These are phyloP conservation scores for Butorides virescens DNA, from an alignment of 2,113 vertebrate genomes.

Conservation along the genomic window DNA sequence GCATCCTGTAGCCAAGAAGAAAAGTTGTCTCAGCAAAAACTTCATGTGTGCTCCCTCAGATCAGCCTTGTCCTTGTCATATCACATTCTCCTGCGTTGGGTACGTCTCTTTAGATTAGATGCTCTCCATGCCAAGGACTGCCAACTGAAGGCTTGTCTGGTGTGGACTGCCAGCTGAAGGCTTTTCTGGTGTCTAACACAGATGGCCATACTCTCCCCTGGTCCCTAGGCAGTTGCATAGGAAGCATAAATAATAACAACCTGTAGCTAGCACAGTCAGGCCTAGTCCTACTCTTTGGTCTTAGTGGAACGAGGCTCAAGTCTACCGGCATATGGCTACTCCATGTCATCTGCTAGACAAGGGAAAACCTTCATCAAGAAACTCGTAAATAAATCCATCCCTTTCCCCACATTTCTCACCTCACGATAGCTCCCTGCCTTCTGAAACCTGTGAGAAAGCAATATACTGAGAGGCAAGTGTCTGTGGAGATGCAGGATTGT, in stretches of 20 bases:
- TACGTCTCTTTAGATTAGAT: neutral
- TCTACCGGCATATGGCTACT: neutral
- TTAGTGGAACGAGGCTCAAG: neutral
- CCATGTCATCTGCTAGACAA: neutral
- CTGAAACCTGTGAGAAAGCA: conserved; percentile 40
- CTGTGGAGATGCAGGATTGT: conserved; percentile 15
- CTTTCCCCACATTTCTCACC: neutral
- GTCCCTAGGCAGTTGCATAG: neutral
- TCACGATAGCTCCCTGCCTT: neutral
- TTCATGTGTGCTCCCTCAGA: neutral
- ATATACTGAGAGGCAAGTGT: conserved; percentile 42
- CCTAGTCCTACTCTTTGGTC: neutral
- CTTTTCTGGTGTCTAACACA: neutral
- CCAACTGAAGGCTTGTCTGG: neutral
- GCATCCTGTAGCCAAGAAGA: neutral
- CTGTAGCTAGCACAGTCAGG: neutral
- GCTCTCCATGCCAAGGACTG: neutral
- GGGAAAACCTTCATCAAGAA: neutral
- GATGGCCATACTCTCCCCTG: neutral
- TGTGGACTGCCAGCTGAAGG: neutral
- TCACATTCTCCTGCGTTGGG: neutral
- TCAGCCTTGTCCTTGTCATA: neutral
- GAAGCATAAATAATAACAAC: neutral
- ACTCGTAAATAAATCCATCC: neutral
- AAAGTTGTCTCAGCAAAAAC: neutral